A percentile compares a stretch with the other conserved stretches of the same genome.
Evolutionary conservation across 2,797 vertebrate genomes (phyloP).

Genomic region (Crotalus adamanteus): DNA sequence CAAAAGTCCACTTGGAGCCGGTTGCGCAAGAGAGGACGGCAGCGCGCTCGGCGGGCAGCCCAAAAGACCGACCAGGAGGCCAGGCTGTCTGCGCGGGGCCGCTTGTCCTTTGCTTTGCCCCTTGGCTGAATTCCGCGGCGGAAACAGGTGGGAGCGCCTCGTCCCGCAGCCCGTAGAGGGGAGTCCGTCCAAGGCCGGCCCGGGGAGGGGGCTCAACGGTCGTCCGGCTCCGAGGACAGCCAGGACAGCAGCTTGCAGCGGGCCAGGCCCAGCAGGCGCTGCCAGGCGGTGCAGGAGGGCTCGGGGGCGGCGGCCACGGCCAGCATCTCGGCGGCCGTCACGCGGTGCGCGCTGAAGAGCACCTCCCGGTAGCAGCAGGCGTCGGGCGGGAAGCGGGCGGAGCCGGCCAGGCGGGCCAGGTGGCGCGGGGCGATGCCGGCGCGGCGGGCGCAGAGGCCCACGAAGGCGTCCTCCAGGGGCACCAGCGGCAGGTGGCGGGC

Average conservation of each 20-base stretch:
- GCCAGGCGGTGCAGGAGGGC: slow-evolving; percentile 76
- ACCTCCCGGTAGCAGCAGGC: slow-evolving; percentile 83
- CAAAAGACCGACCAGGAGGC: neutral
- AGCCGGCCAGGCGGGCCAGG: slow-evolving; percentile 73
- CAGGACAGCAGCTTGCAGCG: slow-evolving; percentile 75
- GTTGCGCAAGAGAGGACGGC: too few relatives aligned
- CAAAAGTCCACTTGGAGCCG: neutral
- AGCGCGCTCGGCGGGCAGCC: fast-evolving
- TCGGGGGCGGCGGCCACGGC: slow-evolving; percentile 66
- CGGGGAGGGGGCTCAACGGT: too few relatives aligned
- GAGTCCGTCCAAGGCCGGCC: too few relatives aligned
- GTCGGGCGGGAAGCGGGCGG: slow-evolving; percentile 66
- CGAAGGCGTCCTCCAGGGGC: slow-evolving; percentile 81
- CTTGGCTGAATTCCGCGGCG: neutral
- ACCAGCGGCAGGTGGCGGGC: slow-evolving; percentile 47
- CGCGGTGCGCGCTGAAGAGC: slow-evolving; percentile 76
- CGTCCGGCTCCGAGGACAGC: neutral
- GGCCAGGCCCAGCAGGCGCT: slow-evolving; percentile 70
- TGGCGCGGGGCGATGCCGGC: slow-evolving; percentile 82
- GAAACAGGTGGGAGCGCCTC: too few relatives aligned
- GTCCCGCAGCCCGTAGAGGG: too few relatives aligned
- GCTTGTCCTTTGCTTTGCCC: too few relatives aligned
- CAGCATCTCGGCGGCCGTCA: slow-evolving; percentile 37
- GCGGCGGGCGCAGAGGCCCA: slow-evolving; percentile 76
- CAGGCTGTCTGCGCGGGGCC: fast-evolving